These are phyloP conservation scores for Chaetodon trifascialis DNA, from an alignment of 2,113 vertebrate species.

Conservation along the genomic window DNA sequence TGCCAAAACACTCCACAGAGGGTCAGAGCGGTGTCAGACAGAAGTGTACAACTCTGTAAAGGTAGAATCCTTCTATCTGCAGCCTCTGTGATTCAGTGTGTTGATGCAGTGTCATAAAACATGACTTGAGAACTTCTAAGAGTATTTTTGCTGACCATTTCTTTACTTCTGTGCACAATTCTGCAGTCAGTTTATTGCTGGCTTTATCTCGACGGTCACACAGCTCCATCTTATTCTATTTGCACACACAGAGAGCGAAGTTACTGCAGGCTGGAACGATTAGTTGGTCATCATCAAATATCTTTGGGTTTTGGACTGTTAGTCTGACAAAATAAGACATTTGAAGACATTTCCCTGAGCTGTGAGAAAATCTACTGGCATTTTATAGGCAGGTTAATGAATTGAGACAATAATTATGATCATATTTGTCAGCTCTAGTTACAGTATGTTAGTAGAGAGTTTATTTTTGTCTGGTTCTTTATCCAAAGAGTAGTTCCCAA, in stretches of 20 bases:
- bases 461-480: background rate
- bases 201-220: too few relatives aligned
- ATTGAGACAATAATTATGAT: too few relatives aligned
- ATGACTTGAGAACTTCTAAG: background rate
- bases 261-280: too few relatives aligned
- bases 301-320: too few relatives aligned
- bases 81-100: background rate
- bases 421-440: too few relatives aligned
- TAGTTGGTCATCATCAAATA: too few relatives aligned
- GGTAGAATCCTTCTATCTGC: background rate
- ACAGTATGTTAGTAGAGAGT: background rate
- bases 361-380: too few relatives aligned
- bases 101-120: background rate
- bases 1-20: background rate
- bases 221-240: too few relatives aligned
- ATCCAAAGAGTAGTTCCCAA: background rate
- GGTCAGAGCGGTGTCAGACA: background rate
- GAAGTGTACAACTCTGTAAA: background rate
- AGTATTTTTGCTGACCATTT: background rate
- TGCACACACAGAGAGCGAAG: too few relatives aligned
- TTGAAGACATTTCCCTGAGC: too few relatives aligned
- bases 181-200: too few relatives aligned
- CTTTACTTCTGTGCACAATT: background rate
- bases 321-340: background rate
- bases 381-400: background rate